Evolutionary conservation across 2,113 vertebrate genomes (phyloP).

Genomic region (Pithys albifrons): DNA sequence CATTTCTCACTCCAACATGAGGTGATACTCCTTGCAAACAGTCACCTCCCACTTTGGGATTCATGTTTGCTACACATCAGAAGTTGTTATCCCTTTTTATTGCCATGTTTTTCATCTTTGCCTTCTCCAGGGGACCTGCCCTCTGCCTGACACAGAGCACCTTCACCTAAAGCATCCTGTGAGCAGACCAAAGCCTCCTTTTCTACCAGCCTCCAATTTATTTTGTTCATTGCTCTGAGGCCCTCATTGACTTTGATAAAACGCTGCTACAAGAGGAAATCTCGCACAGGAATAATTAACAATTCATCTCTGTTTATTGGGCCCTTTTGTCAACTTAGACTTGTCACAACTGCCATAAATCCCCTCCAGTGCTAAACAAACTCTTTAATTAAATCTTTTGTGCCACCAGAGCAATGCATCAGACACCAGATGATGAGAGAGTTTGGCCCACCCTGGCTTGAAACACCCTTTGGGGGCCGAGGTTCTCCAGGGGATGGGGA

Average conservation of each 20-base stretch:
- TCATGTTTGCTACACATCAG: accelerated
- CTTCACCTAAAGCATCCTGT: background rate
- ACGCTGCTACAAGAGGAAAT: background rate
- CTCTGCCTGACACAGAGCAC: background rate
- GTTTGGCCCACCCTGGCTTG: background rate
- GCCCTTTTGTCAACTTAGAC: constrained; percentile 32
- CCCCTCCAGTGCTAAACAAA: constrained; percentile 10
- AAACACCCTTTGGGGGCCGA: background rate
- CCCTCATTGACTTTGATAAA: background rate
- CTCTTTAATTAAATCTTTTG: constrained; percentile 31
- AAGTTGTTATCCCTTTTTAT: background rate
- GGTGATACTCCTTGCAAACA: background rate
- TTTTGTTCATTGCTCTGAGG: background rate
- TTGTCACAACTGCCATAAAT: constrained; percentile 44
- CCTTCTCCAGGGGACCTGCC: background rate
- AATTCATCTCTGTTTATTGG: constrained; percentile 34
- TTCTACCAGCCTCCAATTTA: background rate
- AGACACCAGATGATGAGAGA: background rate
- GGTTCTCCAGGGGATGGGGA: background rate
- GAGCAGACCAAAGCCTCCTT: background rate
- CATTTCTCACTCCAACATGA: background rate
- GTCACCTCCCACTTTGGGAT: background rate
- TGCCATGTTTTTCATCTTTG: background rate
- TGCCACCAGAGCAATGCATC: background rate
- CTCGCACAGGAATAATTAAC: constrained; percentile 11